Conservation (phyloP, 1,140 invertebrate genomes). For the Diabrotica virgifera region DNA sequence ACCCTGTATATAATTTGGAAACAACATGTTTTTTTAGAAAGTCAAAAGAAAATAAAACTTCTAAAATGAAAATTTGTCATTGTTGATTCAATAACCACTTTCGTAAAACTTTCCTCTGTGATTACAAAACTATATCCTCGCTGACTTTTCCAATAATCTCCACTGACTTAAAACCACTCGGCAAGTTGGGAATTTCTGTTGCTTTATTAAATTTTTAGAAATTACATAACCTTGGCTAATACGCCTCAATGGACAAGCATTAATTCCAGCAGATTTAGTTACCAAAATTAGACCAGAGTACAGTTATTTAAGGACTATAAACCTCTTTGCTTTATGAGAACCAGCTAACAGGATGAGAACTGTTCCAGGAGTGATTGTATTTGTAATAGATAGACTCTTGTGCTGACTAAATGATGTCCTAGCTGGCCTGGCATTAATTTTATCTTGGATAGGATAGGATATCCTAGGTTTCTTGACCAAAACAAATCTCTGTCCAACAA, state of each 20-base stretch:
- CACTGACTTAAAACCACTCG: too few species aligned
- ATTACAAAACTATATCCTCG: too few species aligned
- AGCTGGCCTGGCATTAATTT: conserved; percentile 56
- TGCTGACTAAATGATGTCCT: conserved; percentile 76
- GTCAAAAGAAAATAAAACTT: too few species aligned
- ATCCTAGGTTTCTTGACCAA: conserved; percentile 72
- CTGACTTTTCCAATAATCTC: too few species aligned
- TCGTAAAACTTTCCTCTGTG: too few species aligned
- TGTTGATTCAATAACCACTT: too few species aligned
- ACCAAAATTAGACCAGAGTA: conserved; percentile 88
- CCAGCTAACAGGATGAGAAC: conserved; percentile 93
- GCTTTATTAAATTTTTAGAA: conserved; percentile 10
- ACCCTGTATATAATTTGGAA: too few species aligned
- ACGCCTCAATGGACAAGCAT: conserved; percentile 89
- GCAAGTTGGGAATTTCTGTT: too few species aligned
- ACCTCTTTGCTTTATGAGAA: conserved; percentile 90
- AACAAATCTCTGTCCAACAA: conserved; percentile 82
- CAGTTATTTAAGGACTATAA: conserved; percentile 84
- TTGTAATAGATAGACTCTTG: conserved; percentile 67
- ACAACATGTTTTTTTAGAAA: too few species aligned
- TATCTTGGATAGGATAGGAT: conserved; percentile 67
- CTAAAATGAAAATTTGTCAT: too few species aligned
- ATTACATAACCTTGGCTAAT: conserved; percentile 96
- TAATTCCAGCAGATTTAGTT: conserved; percentile 84
- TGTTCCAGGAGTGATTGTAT: conserved; percentile 83